Conservation (phyloP, 2,888 invertebrate genomes). For the Sussaba pulchella region DNA sequence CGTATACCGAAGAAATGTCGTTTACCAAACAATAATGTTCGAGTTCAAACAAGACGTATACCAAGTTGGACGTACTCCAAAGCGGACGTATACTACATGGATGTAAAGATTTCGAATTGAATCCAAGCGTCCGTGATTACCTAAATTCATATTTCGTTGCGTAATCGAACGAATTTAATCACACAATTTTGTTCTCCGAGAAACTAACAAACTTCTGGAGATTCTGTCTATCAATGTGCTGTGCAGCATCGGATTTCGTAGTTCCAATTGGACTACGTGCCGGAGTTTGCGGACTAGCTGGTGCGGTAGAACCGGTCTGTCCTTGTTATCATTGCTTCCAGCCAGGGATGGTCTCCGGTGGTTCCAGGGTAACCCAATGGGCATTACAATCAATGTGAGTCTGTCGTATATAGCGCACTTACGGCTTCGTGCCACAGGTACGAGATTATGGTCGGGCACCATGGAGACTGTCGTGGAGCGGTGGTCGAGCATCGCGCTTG, state of each 20-base stretch:
- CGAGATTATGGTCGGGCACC: conserved; percentile 24
- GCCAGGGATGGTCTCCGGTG: conserved; percentile 30
- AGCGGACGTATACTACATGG: too few species aligned
- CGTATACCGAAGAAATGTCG: too few species aligned
- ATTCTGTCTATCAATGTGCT: background rate
- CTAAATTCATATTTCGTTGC: too few species aligned
- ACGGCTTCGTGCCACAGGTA: conserved; percentile 54
- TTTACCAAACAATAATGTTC: too few species aligned
- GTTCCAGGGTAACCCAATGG: conserved; percentile 24
- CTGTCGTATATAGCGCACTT: conserved; percentile 44
- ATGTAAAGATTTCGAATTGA: too few species aligned
- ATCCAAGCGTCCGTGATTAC: too few species aligned
- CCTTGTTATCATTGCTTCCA: conserved; percentile 41
- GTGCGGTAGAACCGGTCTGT: conserved; percentile 5
- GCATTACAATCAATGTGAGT: conserved; percentile 52
- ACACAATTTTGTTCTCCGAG: too few species aligned
- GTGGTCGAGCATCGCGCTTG: conserved; percentile 14
- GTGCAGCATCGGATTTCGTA: background rate
- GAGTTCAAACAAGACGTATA: too few species aligned
- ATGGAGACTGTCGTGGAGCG: conserved; percentile 28
- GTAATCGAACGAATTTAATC: too few species aligned
- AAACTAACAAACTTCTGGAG: background rate
- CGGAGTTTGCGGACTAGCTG: background rate
- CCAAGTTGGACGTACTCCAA: too few species aligned
- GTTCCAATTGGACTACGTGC: conserved; percentile 4